phyloP scores from a whole-genome alignment of 2,888 invertebrate genomes.

The Ectemnius cavifrons region DNA sequence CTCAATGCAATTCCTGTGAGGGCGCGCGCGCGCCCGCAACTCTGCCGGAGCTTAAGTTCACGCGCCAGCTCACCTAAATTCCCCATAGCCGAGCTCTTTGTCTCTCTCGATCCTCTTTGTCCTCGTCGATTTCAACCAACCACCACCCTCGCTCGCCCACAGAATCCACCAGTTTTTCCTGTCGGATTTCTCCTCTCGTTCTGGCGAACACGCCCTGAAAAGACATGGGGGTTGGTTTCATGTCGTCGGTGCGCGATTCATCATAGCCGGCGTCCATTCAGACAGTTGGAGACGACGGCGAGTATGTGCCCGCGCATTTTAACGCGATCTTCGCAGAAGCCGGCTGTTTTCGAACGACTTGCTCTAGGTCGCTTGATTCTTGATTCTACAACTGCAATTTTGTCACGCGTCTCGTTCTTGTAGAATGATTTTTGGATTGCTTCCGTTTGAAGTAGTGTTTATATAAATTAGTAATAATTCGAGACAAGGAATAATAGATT shows the following conservation, averaged over 20 bases:
- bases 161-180: constrained; percentile 2
- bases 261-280: constrained; percentile 62
- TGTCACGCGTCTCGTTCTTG: too few species aligned
- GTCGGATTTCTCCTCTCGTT: too few species aligned
- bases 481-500: too few species aligned
- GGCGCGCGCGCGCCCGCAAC: constrained; percentile 69
- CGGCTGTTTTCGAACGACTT: constrained; percentile 25
- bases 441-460: too few species aligned
- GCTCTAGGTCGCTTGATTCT: constrained; percentile 53
- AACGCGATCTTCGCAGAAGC: constrained; percentile 38
- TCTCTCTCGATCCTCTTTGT: constrained; percentile 38
- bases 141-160: constrained; percentile 13
- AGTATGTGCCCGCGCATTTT: constrained; percentile 66
- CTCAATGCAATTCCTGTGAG: constrained; percentile 67
- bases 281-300: constrained; percentile 47
- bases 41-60: constrained; percentile 66
- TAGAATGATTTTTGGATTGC: too few species aligned
- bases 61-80: constrained; percentile 63
- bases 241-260: constrained; percentile 54
- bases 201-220: constrained; percentile 17
- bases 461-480: not conserved
- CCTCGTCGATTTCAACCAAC: constrained; percentile 20
- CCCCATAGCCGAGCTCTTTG: constrained; percentile 27
- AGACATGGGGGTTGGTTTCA: constrained; percentile 52
- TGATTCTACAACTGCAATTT: too few species aligned